A percentile compares a stretch with the other conserved stretches of the same genome.
phyloP scores from a whole-genome alignment of 1,140 invertebrate genomes.

The Mya arenaria region DNA sequence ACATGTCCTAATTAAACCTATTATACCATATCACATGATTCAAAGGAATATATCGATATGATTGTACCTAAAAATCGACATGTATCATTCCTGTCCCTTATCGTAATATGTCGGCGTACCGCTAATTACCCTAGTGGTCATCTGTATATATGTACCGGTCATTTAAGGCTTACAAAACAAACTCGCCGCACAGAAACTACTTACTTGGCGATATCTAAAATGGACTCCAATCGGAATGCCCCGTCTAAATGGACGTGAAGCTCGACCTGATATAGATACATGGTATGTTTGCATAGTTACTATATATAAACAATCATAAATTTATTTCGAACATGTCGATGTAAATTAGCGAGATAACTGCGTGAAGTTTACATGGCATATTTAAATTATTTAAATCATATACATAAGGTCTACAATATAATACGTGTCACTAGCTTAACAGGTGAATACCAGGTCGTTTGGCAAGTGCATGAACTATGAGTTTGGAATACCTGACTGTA shows the following conservation, averaged over 20 bases:
- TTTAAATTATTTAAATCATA: neutral
- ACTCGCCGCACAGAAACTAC: neutral
- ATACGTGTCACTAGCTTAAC: neutral
- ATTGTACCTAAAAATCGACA: no score
- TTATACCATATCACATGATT: no score
- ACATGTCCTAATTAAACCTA: no score
- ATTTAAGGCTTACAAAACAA: no score
- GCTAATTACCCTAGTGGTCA: no score
- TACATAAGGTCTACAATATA: neutral
- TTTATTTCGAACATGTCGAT: neutral
- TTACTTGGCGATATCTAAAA: constrained; percentile 42
- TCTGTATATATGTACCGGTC: no score
- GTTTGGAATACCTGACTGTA: no score
- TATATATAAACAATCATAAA: neutral
- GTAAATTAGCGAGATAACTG: neutral
- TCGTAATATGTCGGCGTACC: no score
- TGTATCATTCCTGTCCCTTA: no score
- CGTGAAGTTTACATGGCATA: neutral
- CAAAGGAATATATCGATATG: no score
- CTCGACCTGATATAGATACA: constrained; percentile 33
- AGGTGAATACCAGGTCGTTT: neutral
- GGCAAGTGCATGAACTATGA: no score
- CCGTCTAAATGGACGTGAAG: constrained; percentile 55
- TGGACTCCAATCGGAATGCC: constrained; percentile 16
- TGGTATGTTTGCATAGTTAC: neutral